Percentiles rank a stretch among this genome's conserved stretches.
phyloP scores from a whole-genome alignment of 2,888 invertebrate genomes.

The Drosophila merina region DNA sequence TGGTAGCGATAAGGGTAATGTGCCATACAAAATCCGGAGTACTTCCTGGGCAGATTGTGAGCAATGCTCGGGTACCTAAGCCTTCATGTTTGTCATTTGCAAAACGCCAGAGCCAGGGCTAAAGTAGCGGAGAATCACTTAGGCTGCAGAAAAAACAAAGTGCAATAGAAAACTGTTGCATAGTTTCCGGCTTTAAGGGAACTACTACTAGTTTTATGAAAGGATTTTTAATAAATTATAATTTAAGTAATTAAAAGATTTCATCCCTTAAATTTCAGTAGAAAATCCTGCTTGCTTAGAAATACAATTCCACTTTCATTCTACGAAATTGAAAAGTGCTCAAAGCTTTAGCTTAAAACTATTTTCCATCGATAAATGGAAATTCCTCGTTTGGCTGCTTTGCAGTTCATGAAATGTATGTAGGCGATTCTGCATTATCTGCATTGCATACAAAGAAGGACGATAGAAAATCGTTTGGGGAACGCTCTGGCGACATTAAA shows the following conservation, averaged over 20 bases:
- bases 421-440: conserved; percentile 16
- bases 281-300: background rate
- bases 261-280: too few relatives aligned
- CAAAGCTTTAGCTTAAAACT: background rate
- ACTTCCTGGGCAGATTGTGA: conserved; percentile 18
- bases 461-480: conserved; percentile 20
- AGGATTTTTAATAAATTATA: background rate
- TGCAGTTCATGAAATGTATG: background rate
- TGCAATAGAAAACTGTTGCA: background rate
- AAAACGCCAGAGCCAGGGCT: conserved; percentile 4
- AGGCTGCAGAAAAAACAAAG: background rate
- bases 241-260: background rate
- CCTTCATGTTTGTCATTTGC: conserved; percentile 22
- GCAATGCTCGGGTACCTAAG: conserved; percentile 10
- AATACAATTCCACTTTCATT: background rate
- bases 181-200: background rate
- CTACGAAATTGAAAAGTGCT: background rate
- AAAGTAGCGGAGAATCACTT: background rate
- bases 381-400: conserved; percentile 2
- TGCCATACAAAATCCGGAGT: conserved; percentile 23
- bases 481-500: conserved; percentile 22
- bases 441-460: conserved; percentile 16
- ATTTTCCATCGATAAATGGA: background rate
- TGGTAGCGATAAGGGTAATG: conserved; percentile 21
- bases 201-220: too few relatives aligned